Evolutionary conservation across 2,113 vertebrate genomes (phyloP), one percentile per base, ranked within the genome.

Genomic region (Todiramphus chloris): DNA sequence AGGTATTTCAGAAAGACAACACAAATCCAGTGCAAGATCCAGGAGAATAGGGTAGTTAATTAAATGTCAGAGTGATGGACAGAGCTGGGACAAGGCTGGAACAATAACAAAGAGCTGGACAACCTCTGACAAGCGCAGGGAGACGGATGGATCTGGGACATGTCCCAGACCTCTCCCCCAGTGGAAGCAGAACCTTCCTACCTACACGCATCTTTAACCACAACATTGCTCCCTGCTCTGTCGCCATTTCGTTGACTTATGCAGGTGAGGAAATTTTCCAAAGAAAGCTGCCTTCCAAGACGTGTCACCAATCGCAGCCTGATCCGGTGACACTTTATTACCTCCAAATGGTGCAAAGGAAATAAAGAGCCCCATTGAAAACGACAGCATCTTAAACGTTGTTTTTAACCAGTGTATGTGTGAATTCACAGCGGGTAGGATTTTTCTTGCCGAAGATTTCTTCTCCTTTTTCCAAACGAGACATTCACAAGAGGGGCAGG

Each of bases 41-140:
- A 94, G 89, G 78, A 77, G 85, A 96, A 85, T 53, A 63, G 94
- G 93, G 86, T 81, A 95, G 69, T 96, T 96, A 97, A 97, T 97
- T 96, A 96, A 95, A 96, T 4, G 83, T 95, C 95, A 96, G 90
- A 87, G 93, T 96, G 95, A 97, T 82, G 82, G 96, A 89, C 95
- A 97, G 96, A 90, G 89, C 83, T 93, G 84, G 94, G 80, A 94
- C 88, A 96, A 92, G 93, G 74, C 89, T 82, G 70, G 94, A 95
- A 96, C 85, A 91, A 55, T 44, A 95, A 75, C 66, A 94, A 90
- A 87, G 85, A 82, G 93, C 70, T 93, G 96, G 94, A 80, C 95
- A 95, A 81, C 82, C 86, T 95, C 85, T 96, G 95, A 92, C 93
- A 94, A 89, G 83, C 2, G 2, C 78, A 37, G 78, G 80, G 90